Conservation (phyloP, 2,113 vertebrate species). For the Pseudopodoces humilis region DNA sequence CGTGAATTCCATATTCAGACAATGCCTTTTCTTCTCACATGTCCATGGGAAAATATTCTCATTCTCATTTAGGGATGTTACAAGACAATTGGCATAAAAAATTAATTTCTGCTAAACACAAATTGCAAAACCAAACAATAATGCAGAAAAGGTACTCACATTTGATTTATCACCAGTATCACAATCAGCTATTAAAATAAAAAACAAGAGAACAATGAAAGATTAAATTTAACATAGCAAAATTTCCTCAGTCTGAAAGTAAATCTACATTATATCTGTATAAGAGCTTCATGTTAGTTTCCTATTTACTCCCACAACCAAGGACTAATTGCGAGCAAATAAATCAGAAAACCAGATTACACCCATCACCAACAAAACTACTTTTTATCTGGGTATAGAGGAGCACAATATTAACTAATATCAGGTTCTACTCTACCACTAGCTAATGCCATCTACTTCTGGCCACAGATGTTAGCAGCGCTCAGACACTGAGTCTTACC, state of each 20-base stretch:
- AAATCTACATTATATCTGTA: background rate
- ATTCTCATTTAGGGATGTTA: background rate
- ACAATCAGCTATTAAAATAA: slow-evolving; percentile 62
- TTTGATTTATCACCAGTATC: slow-evolving; percentile 73
- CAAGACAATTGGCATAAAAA: background rate
- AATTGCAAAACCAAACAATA: background rate
- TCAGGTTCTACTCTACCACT: slow-evolving; percentile 55
- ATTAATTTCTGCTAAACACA: background rate
- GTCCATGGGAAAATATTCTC: background rate
- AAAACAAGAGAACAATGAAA: background rate
- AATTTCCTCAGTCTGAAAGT: background rate
- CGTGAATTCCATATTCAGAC: background rate
- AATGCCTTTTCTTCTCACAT: background rate
- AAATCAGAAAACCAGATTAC: slow-evolving; percentile 13
- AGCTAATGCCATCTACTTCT: slow-evolving; percentile 57
- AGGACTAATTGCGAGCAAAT: slow-evolving; percentile 32
- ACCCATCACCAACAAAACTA: slow-evolving; percentile 65
- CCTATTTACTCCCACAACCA: slow-evolving; percentile 20
- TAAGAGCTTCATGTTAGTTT: slow-evolving; percentile 16
- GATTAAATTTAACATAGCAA: background rate
- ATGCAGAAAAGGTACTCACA: slow-evolving; percentile 44
- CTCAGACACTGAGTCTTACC: background rate
- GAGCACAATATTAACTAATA: slow-evolving; percentile 2
- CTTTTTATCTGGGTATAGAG: background rate
- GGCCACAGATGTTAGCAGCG: background rate